Conservation (phyloP, 2,888 invertebrate genomes). For the Pandemis heparana region DNA sequence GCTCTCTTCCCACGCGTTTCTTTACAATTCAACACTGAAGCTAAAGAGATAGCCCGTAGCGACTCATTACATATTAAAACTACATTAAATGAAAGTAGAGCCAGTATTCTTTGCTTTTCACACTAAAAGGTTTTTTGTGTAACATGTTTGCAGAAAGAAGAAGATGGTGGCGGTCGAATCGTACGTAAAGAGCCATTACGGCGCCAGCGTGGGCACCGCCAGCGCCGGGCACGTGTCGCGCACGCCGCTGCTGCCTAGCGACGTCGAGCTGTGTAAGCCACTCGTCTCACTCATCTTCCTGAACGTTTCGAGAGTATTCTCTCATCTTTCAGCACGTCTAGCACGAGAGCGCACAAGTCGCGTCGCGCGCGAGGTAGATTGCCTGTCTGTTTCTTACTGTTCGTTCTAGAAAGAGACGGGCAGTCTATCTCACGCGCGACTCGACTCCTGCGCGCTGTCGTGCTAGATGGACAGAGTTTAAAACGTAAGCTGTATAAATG, state of each 20-base stretch:
- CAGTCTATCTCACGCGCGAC: too few species aligned
- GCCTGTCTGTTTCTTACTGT: too few species aligned
- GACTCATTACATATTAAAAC: too few species aligned
- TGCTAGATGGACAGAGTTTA: too few species aligned
- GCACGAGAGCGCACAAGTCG: too few species aligned
- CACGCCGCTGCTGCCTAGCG: conserved; percentile 63
- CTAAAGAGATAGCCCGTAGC: too few species aligned
- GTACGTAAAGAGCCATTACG: conserved; percentile 66
- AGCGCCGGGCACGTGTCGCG: conserved; percentile 55
- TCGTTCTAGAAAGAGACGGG: too few species aligned
- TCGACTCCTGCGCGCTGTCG: too few species aligned
- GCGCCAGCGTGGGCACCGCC: conserved; percentile 46
- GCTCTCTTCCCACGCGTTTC: too few species aligned
- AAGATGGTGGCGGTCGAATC: conserved; percentile 69
- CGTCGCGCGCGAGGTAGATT: too few species aligned
- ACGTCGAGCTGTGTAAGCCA: conserved; percentile 61
- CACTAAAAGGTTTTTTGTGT: neutral
- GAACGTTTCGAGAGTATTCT: neutral
- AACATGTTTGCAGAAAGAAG: conserved; percentile 57
- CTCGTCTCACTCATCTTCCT: neutral
- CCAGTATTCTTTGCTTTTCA: neutral
- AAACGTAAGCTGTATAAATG: too few species aligned
- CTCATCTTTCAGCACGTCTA: neutral
- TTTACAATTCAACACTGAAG: too few species aligned
- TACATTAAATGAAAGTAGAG: neutral